Conservation (phyloP, 2,797 vertebrate species). For the Poecilia velifera region DNA sequence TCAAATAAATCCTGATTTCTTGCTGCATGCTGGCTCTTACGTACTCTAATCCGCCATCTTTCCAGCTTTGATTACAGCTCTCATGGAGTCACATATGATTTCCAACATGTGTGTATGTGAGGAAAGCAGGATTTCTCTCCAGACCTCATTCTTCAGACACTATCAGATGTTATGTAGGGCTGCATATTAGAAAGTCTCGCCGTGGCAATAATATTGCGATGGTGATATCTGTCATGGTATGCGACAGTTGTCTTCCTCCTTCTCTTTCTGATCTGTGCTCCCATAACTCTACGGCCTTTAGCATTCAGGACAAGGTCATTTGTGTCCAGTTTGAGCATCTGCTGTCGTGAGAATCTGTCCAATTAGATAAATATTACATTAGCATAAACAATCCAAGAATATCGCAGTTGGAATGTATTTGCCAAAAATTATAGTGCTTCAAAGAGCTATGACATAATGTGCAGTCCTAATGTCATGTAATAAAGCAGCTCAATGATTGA, state of each 20-base stretch:
- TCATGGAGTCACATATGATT: not conserved
- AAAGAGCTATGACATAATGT: not conserved
- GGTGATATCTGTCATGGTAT: not conserved
- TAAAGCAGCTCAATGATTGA: not conserved
- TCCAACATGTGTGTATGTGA: not conserved
- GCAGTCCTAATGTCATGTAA: not conserved
- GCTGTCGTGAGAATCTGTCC: not conserved
- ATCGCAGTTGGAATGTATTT: not conserved
- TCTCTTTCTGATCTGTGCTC: not conserved
- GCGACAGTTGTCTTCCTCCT: not conserved
- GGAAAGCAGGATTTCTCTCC: not conserved
- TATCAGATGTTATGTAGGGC: not conserved
- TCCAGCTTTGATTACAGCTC: not conserved
- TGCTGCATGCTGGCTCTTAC: not conserved
- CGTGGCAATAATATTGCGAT: not conserved
- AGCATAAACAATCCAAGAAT: not conserved
- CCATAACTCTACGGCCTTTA: not conserved
- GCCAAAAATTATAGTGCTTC: not conserved
- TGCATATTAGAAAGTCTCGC: not conserved
- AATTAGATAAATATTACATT: not conserved
- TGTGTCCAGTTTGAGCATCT: not conserved
- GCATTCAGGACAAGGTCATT: not conserved
- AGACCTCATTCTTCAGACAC: not conserved
- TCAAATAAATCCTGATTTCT: not conserved
- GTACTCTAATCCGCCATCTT: not conserved